Percentiles rank a stretch among this genome's conserved stretches.
phyloP scores from a whole-genome alignment of 1,140 invertebrate genomes.

The Acyrthosiphon pisum region DNA sequence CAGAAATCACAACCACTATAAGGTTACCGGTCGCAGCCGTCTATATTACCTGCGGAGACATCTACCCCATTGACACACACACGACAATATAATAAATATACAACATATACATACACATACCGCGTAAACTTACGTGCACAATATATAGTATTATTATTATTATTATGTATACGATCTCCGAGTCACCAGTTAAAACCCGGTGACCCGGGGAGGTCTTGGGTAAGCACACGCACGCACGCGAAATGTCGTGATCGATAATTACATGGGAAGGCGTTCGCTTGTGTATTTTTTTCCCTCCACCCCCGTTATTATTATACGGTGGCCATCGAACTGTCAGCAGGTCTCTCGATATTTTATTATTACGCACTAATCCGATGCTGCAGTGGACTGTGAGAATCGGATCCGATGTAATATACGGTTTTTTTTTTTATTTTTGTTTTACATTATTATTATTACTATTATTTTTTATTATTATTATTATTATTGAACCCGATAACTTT shows the following conservation, averaged over 20 bases:
- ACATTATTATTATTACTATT: constrained; percentile 45
- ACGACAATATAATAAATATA: not conserved
- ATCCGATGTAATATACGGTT: constrained; percentile 9
- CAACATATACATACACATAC: not conserved
- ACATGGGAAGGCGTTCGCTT: constrained; percentile 40
- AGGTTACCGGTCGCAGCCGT: not conserved
- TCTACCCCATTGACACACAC: not conserved
- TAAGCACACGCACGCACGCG: constrained; percentile 28
- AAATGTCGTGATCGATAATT: constrained; percentile 55
- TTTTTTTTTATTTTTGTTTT: constrained; percentile 47
- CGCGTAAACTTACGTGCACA: not conserved
- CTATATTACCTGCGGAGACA: not conserved
- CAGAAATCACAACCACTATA: no score
- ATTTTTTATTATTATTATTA: constrained; percentile 21
- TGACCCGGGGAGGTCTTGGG: constrained; percentile 43
- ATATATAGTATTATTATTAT: not conserved
- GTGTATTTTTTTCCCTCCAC: constrained; percentile 27
- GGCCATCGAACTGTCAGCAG: constrained; percentile 56
- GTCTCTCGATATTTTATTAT: constrained; percentile 56
- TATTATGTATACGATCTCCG: not conserved
- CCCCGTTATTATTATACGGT: constrained; percentile 54
- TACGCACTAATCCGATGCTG: constrained; percentile 54
- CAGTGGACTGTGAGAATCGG: constrained; percentile 51
- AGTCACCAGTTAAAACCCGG: not conserved
- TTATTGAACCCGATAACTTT: constrained; percentile 48